Evolutionary conservation across 2,888 invertebrate species (phyloP).

Genomic region (Chrysolina oricalcia): DNA sequence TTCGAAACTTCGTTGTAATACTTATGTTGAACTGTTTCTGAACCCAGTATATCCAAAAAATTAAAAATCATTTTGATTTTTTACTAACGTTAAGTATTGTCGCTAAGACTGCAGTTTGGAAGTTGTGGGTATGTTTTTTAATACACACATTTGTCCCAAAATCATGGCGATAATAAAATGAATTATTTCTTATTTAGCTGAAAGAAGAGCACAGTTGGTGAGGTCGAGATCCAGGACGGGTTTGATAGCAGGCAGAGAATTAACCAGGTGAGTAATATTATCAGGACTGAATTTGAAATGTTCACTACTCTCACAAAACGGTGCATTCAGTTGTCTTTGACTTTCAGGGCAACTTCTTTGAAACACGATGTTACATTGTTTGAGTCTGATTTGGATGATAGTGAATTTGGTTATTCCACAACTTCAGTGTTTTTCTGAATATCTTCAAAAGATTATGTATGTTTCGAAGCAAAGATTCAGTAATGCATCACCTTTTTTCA

Average conservation of each 20-base stretch:
- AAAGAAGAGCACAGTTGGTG: conserved; percentile 91
- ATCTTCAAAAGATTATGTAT: conserved; percentile 20
- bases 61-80: not conserved
- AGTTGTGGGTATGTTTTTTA: conserved; percentile 47
- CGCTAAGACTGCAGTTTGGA: conserved; percentile 48
- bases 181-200: conserved; percentile 77
- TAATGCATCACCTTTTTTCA: conserved; percentile 10
- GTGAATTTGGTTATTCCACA: conserved; percentile 56
- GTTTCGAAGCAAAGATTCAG: conserved; percentile 16
- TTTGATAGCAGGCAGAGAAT: conserved; percentile 80
- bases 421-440: conserved; percentile 58
- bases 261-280: conserved; percentile 77
- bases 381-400: conserved; percentile 51
- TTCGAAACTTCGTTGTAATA: not conserved
- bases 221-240: conserved; percentile 90
- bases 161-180: not conserved
- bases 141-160: not conserved
- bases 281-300: conserved; percentile 13
- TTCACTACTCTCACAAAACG: conserved; percentile 13
- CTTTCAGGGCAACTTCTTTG: conserved; percentile 54
- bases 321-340: conserved; percentile 32
- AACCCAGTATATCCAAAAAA: not conserved
- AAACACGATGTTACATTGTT: conserved; percentile 47
- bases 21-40: not conserved
- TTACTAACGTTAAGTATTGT: conserved; percentile 20